phyloP scores from a whole-genome alignment of 2,113 vertebrate species.

The Istiophorus platypterus region DNA sequence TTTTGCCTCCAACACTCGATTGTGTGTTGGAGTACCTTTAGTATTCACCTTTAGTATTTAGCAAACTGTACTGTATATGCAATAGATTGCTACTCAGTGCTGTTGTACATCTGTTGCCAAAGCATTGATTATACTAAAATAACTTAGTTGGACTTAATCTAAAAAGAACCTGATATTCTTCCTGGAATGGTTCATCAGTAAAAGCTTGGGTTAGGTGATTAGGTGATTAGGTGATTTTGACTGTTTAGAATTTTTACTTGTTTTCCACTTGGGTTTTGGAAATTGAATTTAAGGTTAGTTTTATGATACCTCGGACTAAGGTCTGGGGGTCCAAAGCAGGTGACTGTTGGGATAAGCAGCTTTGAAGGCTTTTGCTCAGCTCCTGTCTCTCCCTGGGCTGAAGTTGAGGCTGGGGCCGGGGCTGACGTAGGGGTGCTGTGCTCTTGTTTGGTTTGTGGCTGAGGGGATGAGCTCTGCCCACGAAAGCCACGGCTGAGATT shows the following conservation, averaged over 20 bases:
- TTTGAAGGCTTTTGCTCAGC: constrained; percentile 84
- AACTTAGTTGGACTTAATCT: constrained; percentile 28
- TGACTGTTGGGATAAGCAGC: constrained; percentile 90
- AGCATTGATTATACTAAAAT: background rate
- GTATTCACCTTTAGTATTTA: background rate
- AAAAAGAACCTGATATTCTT: constrained; percentile 40
- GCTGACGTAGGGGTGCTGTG: constrained; percentile 22
- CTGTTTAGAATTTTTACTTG: no score
- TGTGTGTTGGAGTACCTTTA: background rate
- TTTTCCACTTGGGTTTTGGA: background rate
- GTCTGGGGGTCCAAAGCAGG: constrained; percentile 85
- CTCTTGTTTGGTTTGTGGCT: constrained; percentile 67
- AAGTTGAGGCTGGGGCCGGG: background rate
- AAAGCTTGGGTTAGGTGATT: constrained; percentile 23
- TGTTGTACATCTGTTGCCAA: background rate
- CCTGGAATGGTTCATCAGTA: constrained; percentile 16
- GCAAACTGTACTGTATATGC: no score
- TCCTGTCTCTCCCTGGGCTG: constrained; percentile 37
- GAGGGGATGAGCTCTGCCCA: constrained; percentile 82
- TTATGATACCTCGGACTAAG: constrained; percentile 91
- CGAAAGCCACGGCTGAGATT: constrained; percentile 80
- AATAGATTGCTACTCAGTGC: background rate
- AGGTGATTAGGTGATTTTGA: background rate
- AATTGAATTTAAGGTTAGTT: background rate
- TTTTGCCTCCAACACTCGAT: background rate